Conservation (phyloP, 2,113 vertebrate species). For the Cnemophilus loriae region DNA sequence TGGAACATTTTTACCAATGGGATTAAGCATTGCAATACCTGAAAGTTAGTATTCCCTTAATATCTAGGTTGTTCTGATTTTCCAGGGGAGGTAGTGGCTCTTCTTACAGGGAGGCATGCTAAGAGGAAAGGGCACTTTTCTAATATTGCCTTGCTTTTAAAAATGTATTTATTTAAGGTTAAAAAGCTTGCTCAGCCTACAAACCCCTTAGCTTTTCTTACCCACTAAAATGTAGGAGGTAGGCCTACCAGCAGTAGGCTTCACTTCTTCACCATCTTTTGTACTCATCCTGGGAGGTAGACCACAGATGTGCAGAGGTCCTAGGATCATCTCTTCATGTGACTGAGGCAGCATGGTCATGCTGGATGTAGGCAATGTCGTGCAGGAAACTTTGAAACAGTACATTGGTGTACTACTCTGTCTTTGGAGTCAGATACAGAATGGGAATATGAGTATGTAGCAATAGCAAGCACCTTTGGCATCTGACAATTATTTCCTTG, state of each 20-base stretch:
- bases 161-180: background rate
- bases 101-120: background rate
- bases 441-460: background rate
- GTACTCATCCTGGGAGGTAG: background rate
- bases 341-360: background rate
- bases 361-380: background rate
- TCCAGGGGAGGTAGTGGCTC: background rate
- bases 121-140: background rate
- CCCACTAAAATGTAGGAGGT: background rate
- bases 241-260: background rate
- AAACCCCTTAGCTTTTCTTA: background rate
- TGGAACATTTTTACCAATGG: background rate
- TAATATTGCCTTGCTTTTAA: background rate
- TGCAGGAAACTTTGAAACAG: background rate
- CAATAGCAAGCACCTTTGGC: background rate
- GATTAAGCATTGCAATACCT: background rate
- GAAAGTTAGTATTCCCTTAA: background rate
- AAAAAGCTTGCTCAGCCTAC: background rate
- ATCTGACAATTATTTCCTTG: background rate
- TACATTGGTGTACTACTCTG: background rate
- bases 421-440: background rate
- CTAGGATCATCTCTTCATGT: background rate
- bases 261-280: background rate
- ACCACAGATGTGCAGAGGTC: background rate
- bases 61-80: background rate